These are phyloP conservation scores for Piaya cayana DNA, from an alignment of 2,113 vertebrate genomes.

Conservation along the genomic window DNA sequence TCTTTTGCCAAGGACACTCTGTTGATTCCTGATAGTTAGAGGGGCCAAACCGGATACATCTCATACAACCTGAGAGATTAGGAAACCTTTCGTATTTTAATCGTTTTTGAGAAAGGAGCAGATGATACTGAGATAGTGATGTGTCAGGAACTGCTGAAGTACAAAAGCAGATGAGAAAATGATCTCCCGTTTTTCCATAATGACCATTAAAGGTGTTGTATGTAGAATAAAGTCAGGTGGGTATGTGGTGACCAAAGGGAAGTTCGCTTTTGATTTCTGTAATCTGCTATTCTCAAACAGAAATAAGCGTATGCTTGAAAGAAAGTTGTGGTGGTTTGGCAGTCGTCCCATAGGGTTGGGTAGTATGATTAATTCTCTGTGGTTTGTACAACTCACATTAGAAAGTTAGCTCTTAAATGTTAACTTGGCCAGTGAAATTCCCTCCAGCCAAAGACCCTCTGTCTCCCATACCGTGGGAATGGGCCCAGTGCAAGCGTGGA, in stretches of 20 bases:
- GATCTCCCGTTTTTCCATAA: neutral
- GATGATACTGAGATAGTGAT: neutral
- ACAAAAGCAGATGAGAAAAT: neutral
- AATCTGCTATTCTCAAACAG: neutral
- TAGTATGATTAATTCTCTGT: slow-evolving; percentile 55
- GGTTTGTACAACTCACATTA: slow-evolving; percentile 51
- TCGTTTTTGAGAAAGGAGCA: neutral
- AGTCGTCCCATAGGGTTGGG: slow-evolving; percentile 1
- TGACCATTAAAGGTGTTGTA: neutral
- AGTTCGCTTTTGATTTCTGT: slow-evolving; percentile 2
- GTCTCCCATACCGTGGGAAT: slow-evolving; percentile 60
- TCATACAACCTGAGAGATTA: neutral
- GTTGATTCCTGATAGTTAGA: neutral
- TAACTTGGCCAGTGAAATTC: slow-evolving; percentile 54
- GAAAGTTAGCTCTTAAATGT: slow-evolving; percentile 50
- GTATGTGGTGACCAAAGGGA: neutral
- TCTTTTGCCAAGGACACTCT: neutral
- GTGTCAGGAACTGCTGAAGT: neutral
- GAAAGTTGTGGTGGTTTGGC: slow-evolving; percentile 45
- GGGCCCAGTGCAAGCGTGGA: slow-evolving; percentile 22
- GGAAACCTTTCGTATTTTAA: neutral
- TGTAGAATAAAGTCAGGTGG: neutral
- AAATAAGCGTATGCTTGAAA: neutral
- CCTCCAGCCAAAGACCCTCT: slow-evolving; percentile 33
- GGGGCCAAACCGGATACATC: neutral